Conservation (phyloP, 2,888 invertebrate species). For the Pyralis farinalis region DNA sequence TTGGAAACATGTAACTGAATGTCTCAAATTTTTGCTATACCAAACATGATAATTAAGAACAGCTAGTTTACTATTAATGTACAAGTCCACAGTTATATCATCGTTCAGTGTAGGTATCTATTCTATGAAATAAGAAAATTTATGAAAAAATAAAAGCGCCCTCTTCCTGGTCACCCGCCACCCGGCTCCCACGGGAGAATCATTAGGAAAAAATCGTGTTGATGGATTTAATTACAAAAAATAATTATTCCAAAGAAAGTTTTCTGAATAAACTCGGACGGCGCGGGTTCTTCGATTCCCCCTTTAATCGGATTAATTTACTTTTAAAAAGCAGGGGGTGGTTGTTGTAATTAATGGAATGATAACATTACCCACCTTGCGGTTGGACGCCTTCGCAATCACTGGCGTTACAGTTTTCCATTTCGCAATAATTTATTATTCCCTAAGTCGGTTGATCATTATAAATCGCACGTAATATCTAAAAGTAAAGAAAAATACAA, state of each 20-base stretch:
- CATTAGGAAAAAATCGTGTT: slow-evolving; percentile 81
- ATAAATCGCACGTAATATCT: no score
- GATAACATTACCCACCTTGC: slow-evolving; percentile 77
- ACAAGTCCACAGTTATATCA: slow-evolving; percentile 29
- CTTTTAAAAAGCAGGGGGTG: slow-evolving; percentile 77
- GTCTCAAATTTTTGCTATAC: no score
- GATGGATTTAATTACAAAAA: slow-evolving; percentile 82
- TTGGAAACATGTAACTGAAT: no score
- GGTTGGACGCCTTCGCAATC: slow-evolving; percentile 58
- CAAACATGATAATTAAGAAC: no score
- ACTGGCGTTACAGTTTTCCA: slow-evolving; percentile 29
- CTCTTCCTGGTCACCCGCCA: slow-evolving; percentile 35
- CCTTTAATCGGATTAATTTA: slow-evolving; percentile 81
- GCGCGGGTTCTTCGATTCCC: slow-evolving; percentile 78
- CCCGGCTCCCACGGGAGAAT: slow-evolving; percentile 68
- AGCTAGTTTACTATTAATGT: background rate
- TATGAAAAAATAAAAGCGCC: slow-evolving; percentile 52
- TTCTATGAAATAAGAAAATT: slow-evolving; percentile 44
- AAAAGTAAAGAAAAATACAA: no score
- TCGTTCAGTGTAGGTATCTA: slow-evolving; percentile 26
- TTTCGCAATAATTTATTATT: background rate
- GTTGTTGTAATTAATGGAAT: slow-evolving; percentile 80
- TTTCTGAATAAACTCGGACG: slow-evolving; percentile 77
- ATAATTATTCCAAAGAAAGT: slow-evolving; percentile 80
- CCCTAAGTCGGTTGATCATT: background rate